These are phyloP conservation scores for Erannis defoliaria DNA, from an alignment of 2,888 invertebrate genomes.

Conservation along the genomic window DNA sequence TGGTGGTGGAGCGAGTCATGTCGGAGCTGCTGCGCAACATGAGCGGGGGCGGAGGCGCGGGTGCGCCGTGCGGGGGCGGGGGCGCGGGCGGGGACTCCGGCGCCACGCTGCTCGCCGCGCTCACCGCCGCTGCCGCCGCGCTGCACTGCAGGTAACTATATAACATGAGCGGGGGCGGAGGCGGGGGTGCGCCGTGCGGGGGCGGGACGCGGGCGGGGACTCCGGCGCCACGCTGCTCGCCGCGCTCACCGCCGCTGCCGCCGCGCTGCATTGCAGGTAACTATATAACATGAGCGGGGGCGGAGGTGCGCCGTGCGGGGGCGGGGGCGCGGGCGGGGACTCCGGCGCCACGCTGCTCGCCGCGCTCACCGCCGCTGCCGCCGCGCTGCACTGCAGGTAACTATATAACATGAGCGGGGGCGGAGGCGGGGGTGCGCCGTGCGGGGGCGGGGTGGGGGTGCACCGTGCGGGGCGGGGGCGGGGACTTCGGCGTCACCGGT, in stretches of 20 bases:
- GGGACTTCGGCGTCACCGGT: constrained; percentile 44
- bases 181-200: constrained; percentile 35
- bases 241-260: constrained; percentile 71
- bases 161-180: constrained; percentile 42
- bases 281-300: constrained; percentile 39
- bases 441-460: constrained; percentile 40
- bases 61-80: constrained; percentile 37
- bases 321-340: constrained; percentile 32
- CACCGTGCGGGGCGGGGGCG: no score
- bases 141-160: constrained; percentile 67
- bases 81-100: constrained; percentile 31
- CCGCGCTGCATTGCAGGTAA: constrained; percentile 70
- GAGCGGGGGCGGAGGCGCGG: constrained; percentile 38
- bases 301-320: constrained; percentile 38
- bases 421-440: constrained; percentile 40
- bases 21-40: constrained; percentile 57
- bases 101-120: constrained; percentile 64
- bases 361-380: constrained; percentile 71
- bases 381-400: constrained; percentile 70
- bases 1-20: constrained; percentile 77
- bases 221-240: constrained; percentile 58
- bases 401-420: constrained; percentile 37
- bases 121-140: constrained; percentile 69
- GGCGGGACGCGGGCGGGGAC: constrained; percentile 32
- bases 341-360: constrained; percentile 58